Base-by-base conservation (phyloP, 2,888 invertebrate species). In the Eutolmus rufibarbis region DNA sequence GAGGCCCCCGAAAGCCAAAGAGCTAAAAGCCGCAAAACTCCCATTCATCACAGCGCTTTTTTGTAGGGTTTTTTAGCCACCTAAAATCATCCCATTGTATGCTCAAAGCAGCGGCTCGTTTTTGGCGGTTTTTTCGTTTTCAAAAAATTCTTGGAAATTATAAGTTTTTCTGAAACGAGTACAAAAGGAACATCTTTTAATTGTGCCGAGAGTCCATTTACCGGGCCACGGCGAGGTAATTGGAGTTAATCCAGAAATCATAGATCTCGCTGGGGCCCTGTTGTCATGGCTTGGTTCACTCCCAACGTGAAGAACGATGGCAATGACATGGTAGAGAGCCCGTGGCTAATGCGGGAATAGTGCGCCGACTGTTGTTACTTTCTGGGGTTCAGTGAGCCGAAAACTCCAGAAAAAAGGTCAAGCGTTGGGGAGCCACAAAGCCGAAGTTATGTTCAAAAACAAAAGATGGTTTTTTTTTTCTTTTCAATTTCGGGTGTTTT, bases 381-480 rank as follows among this genome's bases (percentile, higher is more conserved):
- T 79, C 40, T 51, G 51, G 51, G 51, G 56, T 79, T 51, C 79
- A 79, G 51, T 79, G 79, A 79, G 79, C 79, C 79, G 79, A 79
- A 31, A 79, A 79, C 23, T 79, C 51, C 16, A 51, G 43, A 46
- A 46, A 79, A 57, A 66, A 66, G 66, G 66, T 66, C 79, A 79
- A 28, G 28, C 51, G 28, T 23, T 51, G 79, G 51, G 79, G 51
- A 51, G 51, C 79, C 46, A 46, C 16, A 79, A 19, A 79, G 46
- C 51, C 28, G 5, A 14, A 46, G 51, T 66, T 66, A 51, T 51
- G 23, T 7, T 46, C 16, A 79, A 79, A 79, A 51, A 28, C 23
- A 76, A 76, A 76, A 76, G 28, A 76, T 66, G 23, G 2, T 12
- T 51, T 5, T 66, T 66, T 66, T 12, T 19, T 19, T 51, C 51